These are phyloP conservation scores for Poecilia gillii DNA, from an alignment of 2,797 vertebrate genomes.

Conservation along the genomic window DNA sequence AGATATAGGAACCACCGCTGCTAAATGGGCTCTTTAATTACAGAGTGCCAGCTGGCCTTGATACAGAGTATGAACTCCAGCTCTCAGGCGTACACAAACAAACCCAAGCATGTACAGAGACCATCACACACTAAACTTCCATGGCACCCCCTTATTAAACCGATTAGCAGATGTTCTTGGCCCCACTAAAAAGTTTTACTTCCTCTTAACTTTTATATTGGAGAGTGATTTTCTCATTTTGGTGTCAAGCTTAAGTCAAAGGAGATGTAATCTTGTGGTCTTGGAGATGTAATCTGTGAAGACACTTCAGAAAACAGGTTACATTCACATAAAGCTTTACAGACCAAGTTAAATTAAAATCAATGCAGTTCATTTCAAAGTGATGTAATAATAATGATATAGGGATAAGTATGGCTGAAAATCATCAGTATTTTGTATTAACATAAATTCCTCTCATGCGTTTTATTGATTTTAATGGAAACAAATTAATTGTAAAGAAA, in stretches of 20 bases:
- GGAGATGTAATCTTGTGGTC: too few species aligned
- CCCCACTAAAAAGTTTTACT: slow-evolving; percentile 9
- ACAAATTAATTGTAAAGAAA: background rate
- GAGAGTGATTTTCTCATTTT: background rate
- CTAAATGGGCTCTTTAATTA: slow-evolving; percentile 72
- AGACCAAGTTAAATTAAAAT: background rate
- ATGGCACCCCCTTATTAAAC: slow-evolving; percentile 44
- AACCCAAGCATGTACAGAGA: slow-evolving; percentile 1
- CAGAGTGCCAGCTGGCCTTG: slow-evolving; percentile 54
- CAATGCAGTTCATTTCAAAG: background rate
- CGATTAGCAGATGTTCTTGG: slow-evolving; percentile 21
- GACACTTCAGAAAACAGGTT: background rate
- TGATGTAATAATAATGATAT: background rate
- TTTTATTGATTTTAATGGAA: background rate
- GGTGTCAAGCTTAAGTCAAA: background rate
- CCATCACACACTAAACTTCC: background rate
- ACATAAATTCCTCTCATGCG: background rate
- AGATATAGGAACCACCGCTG: slow-evolving; percentile 42
- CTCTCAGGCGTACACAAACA: slow-evolving; percentile 29
- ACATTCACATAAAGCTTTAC: background rate
- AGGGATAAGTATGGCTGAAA: background rate
- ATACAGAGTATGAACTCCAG: slow-evolving; percentile 25
- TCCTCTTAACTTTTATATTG: background rate
- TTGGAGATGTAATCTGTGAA: background rate
- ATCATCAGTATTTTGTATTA: background rate